Evolutionary conservation across 35 echinoderm and acorn worm genomes (phyloP).

Genomic region (Ophiothrix spiculata): DNA sequence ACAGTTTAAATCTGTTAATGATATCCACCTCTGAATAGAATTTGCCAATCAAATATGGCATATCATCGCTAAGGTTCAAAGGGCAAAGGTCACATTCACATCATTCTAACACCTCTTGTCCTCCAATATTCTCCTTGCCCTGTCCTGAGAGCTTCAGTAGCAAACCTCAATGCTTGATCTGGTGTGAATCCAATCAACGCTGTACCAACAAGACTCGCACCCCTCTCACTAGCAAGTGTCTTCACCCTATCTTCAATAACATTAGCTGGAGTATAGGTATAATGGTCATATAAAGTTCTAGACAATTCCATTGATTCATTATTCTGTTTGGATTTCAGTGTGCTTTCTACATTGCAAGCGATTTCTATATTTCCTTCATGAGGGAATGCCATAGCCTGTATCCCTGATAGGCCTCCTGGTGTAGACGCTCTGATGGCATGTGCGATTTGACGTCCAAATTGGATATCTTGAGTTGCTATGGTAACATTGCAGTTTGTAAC

Average conservation of each 20-base stretch:
- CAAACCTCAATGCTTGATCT: constrained; percentile 57
- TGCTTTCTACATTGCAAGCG: constrained; percentile 84
- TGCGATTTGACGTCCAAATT: constrained; percentile 47
- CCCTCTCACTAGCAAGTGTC: constrained; percentile 41
- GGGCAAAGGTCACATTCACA: no score
- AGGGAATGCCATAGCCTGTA: constrained; percentile 87
- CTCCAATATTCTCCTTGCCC: constrained; percentile 64
- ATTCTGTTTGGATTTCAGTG: not conserved
- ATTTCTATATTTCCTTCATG: constrained; percentile 82
- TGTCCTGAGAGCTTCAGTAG: constrained; percentile 39
- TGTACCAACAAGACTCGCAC: constrained; percentile 50
- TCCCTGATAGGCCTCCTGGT: constrained; percentile 69
- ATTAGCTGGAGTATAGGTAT: constrained; percentile 43
- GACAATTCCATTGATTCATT: not conserved
- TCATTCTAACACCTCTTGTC: constrained; percentile 26
- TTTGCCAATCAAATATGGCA: no score
- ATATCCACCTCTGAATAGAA: no score
- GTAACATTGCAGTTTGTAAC: constrained; percentile 95
- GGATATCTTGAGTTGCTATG: constrained; percentile 61
- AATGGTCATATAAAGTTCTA: not conserved
- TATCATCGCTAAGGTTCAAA: no score
- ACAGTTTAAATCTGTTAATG: no score
- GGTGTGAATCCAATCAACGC: constrained; percentile 85
- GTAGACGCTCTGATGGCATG: constrained; percentile 51
- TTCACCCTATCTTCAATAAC: constrained; percentile 56